A percentile compares a stretch with the other conserved stretches of the same genome.
Evolutionary conservation across 2,888 invertebrate genomes (phyloP).

Genomic region (Laothoe populi): DNA sequence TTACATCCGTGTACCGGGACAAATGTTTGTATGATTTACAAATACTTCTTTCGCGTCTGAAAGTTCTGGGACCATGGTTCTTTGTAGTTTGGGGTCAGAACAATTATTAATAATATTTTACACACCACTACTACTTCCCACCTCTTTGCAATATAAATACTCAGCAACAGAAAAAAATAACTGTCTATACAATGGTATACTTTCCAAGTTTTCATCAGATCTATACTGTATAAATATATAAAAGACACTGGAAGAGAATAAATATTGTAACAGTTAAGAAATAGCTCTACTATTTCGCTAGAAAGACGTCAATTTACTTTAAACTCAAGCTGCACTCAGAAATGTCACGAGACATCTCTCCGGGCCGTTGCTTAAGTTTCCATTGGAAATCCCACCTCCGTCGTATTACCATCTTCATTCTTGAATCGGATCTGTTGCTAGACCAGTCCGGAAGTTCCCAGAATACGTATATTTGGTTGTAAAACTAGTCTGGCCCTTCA

Average conservation of each 20-base stretch:
- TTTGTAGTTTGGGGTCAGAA: too few relatives aligned
- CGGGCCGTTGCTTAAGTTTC: constrained; percentile 50
- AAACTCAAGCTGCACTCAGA: constrained; percentile 55
- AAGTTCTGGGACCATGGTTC: too few relatives aligned
- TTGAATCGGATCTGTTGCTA: constrained; percentile 59
- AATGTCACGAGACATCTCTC: constrained; percentile 41
- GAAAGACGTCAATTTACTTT: constrained; percentile 59
- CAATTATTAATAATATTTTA: too few relatives aligned
- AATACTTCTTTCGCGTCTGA: too few relatives aligned
- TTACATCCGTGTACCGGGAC: too few relatives aligned
- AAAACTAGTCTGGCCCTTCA: constrained; percentile 67
- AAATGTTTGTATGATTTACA: too few relatives aligned
- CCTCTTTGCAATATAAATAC: too few relatives aligned
- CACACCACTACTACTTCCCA: too few relatives aligned
- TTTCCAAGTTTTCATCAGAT: neutral
- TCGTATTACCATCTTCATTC: constrained; percentile 55
- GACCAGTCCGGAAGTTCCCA: constrained; percentile 56
- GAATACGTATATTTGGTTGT: constrained; percentile 56
- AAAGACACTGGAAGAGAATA: constrained; percentile 13
- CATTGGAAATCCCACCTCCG: constrained; percentile 64
- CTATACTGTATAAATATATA: neutral
- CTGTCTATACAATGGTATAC: too few relatives aligned
- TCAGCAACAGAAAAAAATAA: too few relatives aligned
- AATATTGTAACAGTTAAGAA: constrained; percentile 48
- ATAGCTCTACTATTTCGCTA: constrained; percentile 50